Evolutionary conservation across 2,113 vertebrate species (phyloP).

Genomic region (Helogale parvula): DNA sequence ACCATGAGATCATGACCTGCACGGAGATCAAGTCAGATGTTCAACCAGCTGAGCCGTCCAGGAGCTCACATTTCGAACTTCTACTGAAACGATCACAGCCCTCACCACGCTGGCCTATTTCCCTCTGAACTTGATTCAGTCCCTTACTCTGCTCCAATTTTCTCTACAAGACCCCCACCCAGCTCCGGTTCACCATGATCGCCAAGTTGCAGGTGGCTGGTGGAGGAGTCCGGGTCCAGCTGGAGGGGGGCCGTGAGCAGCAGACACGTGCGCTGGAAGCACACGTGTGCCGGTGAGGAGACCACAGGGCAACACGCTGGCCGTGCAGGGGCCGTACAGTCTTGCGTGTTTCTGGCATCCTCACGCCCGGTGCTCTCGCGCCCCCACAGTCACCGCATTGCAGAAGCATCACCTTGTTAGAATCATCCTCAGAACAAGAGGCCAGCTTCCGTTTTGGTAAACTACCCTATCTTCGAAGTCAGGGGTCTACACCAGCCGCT

Average conservation of each 20-base stretch:
- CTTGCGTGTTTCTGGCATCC: rapidly evolving
- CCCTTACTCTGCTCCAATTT: not conserved
- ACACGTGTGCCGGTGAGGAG: rapidly evolving
- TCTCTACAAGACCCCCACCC: not conserved
- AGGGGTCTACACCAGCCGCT: not conserved
- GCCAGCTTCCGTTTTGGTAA: not conserved
- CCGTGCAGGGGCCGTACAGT: not conserved
- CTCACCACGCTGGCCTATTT: rapidly evolving
- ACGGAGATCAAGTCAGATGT: too few species aligned
- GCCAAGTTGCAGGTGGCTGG: not conserved
- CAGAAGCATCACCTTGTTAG: rapidly evolving
- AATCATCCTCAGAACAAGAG: rapidly evolving
- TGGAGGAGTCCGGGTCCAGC: not conserved
- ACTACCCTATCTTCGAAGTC: not conserved
- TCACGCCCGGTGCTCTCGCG: not conserved
- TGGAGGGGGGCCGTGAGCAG: rapidly evolving
- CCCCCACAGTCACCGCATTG: not conserved
- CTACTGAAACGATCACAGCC: not conserved
- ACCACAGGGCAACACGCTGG: rapidly evolving
- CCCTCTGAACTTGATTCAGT: rapidly evolving
- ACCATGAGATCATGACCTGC: too few species aligned
- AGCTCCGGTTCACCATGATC: not conserved
- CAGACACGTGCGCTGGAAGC: rapidly evolving
- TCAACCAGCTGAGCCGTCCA: too few species aligned
- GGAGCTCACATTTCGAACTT: not conserved